Base-by-base conservation (phyloP, 2,888 invertebrate species). In the Myopa testacea region DNA sequence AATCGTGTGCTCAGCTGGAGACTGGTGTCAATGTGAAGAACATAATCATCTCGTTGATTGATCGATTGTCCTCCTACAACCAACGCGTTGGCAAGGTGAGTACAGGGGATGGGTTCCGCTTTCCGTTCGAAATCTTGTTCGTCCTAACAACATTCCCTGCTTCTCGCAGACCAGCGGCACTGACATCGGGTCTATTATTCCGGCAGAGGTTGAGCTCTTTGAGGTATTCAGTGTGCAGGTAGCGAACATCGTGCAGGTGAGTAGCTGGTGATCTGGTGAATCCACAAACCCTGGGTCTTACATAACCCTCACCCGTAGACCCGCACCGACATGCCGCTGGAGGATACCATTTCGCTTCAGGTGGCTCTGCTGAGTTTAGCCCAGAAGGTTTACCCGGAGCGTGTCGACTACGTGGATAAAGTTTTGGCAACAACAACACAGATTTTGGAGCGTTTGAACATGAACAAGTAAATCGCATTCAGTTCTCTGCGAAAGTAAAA, bases 141-240 rank as follows among this genome's bases (percentile, higher is more conserved):
- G 55, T 26, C 4, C 16, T 60, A 40, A 50, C 12, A 52, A 26
- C 5, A 0, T 45, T 45, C 45, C 10, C 45, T 10, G 10, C 19
- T 52, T 5, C 12, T 79, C 80, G 6, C 40, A 88, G 88, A 84
- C 86, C 4, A 86, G 89, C 75, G 91, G 88, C 62, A 91, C 92
- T 68, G 89, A 89, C 70, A 85, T 86, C 26, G 91, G 92, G 0
- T 91, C 92, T 67, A 92, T 93, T 60, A 93, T 94, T 83, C 95
- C 96, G 40, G 92, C 94, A 79, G 96, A 98, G 84, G 96, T 98
- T 19, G 95, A 98, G 87, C 91, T 99, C 8, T 99, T 99, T 89
- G 98, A 99, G 87, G 98, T 99, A 58, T 99, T 99, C 90, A 98
- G 98, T 3, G 95, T 97, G 84, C 99, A 99, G 91, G 97, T 99